Conservation (phyloP, 2,888 invertebrate genomes). For the Panopea generosa region DNA sequence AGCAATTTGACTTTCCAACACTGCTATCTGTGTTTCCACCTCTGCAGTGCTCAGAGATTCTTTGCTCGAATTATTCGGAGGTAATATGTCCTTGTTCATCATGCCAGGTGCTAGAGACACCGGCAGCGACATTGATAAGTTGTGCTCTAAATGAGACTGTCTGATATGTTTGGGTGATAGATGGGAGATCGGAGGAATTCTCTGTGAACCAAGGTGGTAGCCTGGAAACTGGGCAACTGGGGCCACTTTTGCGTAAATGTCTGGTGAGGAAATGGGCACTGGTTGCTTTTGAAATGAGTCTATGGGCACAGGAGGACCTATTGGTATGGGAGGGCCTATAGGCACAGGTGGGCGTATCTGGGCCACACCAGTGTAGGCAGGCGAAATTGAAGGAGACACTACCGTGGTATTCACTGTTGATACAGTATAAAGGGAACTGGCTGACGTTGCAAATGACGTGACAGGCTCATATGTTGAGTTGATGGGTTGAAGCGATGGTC, state of each 20-base stretch:
- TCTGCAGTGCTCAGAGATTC: constrained; percentile 60
- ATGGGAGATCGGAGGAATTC: constrained; percentile 63
- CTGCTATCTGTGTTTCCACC: constrained; percentile 62
- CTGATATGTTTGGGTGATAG: constrained; percentile 64
- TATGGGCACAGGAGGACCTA: constrained; percentile 20
- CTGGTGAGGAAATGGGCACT: constrained; percentile 49
- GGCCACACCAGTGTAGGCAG: constrained; percentile 42
- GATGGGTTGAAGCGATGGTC: constrained; percentile 43
- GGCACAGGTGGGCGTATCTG: constrained; percentile 37
- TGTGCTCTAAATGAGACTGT: constrained; percentile 57
- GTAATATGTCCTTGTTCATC: constrained; percentile 19
- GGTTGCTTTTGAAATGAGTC: constrained; percentile 55
- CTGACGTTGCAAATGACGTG: constrained; percentile 48
- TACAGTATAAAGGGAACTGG: constrained; percentile 53
- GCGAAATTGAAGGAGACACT: constrained; percentile 58
- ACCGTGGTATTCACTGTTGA: constrained; percentile 56
- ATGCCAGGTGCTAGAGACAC: constrained; percentile 47
- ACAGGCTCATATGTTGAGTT: constrained; percentile 50
- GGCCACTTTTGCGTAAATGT: constrained; percentile 47
- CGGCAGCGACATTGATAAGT: constrained; percentile 58
- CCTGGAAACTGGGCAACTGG: constrained; percentile 46
- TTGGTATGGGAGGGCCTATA: too few species aligned
- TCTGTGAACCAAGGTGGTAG: constrained; percentile 39
- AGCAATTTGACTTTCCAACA: constrained; percentile 60
- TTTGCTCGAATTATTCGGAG: constrained; percentile 23